Evolutionary conservation across 1,140 invertebrate species (phyloP), one percentile per base, ranked within the genome.

Genomic region (Drosophila suzukii): DNA sequence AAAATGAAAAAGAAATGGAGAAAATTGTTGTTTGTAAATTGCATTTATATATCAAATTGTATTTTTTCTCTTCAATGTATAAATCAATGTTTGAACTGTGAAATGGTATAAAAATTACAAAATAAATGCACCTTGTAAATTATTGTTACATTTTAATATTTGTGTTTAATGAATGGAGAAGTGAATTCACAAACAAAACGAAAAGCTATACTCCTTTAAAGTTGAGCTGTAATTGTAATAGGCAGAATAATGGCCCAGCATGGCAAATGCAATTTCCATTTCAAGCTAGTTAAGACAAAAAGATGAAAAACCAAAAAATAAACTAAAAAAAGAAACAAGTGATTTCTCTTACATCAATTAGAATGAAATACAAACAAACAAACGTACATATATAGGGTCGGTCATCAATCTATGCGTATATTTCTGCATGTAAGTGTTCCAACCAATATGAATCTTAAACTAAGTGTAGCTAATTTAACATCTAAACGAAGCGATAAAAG

Each of bases 381-480:
- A 59, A 36, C 32, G 56, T 75, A 58, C 43, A 73, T 34, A 62
- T 56, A 54, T 74, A 63, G 13, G 20, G 20, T 57, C 38, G 53
- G 58, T 60, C 53, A 27, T 47, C 50, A 17, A 17, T 75, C 24
- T 49, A 44, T 50, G 80, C 56, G 41, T 71, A 75, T 65, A 66
- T 72, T 65, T 78, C 73, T 78, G 82, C 67, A 79, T 84, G 74
- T 86, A 75, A 76, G 83, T 65, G 75, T 88, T 78, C 47, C 65
- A 77, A 77, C 51, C 44, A 58, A 71, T 71, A 57, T 71, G 36
- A 71, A 77, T 50, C 62, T 73, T 73, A 74, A 68, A 59, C 47
- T 86, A 79, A 88, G 66, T 76, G 73, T 86, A 86, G 83, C 80
- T 80, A 88, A 88, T 89, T 80, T 75, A 84, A 62, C 72, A 63